Conservation (phyloP, 2,113 vertebrate species). For the Pampusana beccarii region DNA sequence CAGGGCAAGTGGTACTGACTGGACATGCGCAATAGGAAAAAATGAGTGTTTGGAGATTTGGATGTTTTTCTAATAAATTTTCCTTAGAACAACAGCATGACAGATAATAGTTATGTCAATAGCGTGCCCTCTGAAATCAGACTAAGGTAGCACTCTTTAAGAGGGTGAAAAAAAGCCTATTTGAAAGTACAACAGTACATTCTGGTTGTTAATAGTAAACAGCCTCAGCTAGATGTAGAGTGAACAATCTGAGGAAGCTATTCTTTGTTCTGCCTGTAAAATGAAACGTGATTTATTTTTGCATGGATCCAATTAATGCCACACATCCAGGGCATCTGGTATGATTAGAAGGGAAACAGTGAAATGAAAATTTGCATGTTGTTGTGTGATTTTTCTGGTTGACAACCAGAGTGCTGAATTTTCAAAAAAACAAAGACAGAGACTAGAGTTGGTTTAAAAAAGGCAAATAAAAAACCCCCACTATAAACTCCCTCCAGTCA, state of each 20-base stretch:
- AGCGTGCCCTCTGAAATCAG: neutral
- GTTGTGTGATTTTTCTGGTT: neutral
- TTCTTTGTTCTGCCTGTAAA: neutral
- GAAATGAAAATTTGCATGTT: neutral
- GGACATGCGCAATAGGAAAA: neutral
- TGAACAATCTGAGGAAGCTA: neutral
- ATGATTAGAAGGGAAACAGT: neutral
- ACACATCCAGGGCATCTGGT: neutral
- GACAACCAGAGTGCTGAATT: neutral
- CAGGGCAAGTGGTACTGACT: neutral
- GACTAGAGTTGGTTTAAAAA: neutral
- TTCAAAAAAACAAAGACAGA: neutral
- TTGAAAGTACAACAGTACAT: neutral
- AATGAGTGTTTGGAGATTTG: neutral
- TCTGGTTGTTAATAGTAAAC: neutral
- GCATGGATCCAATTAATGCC: neutral
- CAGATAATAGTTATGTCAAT: neutral
- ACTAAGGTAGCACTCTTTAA: neutral
- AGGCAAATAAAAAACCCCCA: fast-evolving
- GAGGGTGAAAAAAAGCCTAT: neutral
- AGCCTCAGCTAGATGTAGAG: neutral
- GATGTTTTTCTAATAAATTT: neutral
- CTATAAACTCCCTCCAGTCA: neutral
- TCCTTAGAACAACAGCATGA: neutral
- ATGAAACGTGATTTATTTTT: neutral